Evolutionary conservation across 2,888 invertebrate species (phyloP).

Genomic region (Teleiodes luculella): DNA sequence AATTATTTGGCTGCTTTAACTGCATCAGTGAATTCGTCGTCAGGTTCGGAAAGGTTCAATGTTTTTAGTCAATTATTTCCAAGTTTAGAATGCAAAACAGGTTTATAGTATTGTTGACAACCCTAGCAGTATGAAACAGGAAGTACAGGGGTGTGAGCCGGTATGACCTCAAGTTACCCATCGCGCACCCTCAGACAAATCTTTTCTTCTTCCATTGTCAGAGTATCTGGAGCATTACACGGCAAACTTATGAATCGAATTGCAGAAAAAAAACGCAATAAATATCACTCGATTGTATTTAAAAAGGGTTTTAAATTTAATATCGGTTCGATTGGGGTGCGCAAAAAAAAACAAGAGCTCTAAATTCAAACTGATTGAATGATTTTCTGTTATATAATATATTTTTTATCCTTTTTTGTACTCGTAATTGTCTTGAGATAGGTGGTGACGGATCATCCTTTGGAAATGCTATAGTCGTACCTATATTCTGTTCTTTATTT

Average conservation of each 20-base stretch:
- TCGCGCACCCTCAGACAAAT: constrained; percentile 53
- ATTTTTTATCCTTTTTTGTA: no score
- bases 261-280: constrained; percentile 63
- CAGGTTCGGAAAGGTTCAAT: no score
- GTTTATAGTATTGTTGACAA: no score
- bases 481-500: constrained; percentile 10
- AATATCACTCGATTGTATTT: constrained; percentile 75
- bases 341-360: constrained; percentile 38
- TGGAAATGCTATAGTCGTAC: constrained; percentile 29
- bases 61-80: no score
- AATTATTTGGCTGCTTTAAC: no score
- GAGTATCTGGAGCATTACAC: constrained; percentile 66
- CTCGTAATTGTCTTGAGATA: constrained; percentile 38
- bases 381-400: constrained; percentile 40
- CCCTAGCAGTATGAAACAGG: constrained; percentile 58
- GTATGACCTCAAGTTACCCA: constrained; percentile 77
- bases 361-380: constrained; percentile 45
- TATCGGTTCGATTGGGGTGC: constrained; percentile 65
- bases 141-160: constrained; percentile 75
- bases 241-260: constrained; percentile 48
- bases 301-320: constrained; percentile 75
- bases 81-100: no score
- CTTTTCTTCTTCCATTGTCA: constrained; percentile 49
- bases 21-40: no score
- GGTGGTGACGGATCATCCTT: constrained; percentile 32